Base-by-base conservation (phyloP, 37 sponge, comb jelly and placozoan genomes). In the Chondrilla cf. caribensis region DNA sequence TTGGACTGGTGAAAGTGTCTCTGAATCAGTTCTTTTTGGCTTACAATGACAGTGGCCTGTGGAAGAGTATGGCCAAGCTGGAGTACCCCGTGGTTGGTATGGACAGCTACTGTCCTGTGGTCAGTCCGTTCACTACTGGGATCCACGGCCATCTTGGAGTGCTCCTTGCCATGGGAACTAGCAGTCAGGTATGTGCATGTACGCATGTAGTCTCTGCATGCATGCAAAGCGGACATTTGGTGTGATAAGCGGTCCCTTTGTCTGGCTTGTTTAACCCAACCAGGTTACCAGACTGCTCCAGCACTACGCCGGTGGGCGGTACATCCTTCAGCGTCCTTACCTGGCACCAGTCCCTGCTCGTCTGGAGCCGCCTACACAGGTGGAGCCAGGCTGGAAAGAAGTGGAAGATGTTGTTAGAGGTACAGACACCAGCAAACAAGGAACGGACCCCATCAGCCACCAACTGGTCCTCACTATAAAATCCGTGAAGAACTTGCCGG, bases 1-100 rank as follows among this genome's bases (percentile, higher is more conserved):
- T 95, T 18, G 96, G 96, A 17, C 86, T 95, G 17, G 91, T 95
- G 58, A 93, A 95, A 81, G 71, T 95, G 35, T 88, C 91, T 21
- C 79, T 92, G 21, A 87, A 90, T 70, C 94, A 90, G 58, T 92
- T 95, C 91, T 87, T 82, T 71, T 62, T 89, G 73, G 81, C 88
- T 41, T 90, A 77, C 59, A 64, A 76, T 37, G 87, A 94, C 36
- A 35, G 41, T 38, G 17, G 2, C 64, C 17, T 80, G 37, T 22
- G 22, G 29, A 59, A 60, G 39, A 33, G 54, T 29, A 15, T 80
- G 33, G 7, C 68, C 26, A 31, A 88, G 90, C 60, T 81, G 2
- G 72, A 86, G n/a, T 67, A 83, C 22, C 93, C 95, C 3, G 86
- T 92, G 64, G 70, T 92, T 6, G 90, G 83, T 17, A 84, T 86